phyloP scores from a whole-genome alignment of 2,888 invertebrate species.

The Andrena bicolor region DNA sequence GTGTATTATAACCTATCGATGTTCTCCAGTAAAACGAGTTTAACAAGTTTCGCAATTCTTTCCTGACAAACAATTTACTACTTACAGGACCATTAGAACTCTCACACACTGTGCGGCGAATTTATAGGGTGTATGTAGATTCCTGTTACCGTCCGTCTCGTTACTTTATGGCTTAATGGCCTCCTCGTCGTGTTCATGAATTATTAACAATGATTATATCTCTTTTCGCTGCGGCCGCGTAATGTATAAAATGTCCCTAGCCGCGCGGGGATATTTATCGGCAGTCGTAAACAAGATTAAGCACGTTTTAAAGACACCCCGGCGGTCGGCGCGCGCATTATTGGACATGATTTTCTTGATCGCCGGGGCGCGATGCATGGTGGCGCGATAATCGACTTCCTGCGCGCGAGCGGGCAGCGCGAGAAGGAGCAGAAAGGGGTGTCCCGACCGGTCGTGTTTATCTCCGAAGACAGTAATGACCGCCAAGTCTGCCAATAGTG shows the following conservation, averaged over 20 bases:
- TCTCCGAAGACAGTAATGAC: slow-evolving; percentile 56
- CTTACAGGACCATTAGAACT: too few relatives aligned
- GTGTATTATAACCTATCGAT: too few relatives aligned
- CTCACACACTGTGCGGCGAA: background rate
- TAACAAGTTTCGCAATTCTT: too few relatives aligned
- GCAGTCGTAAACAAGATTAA: slow-evolving; percentile 18
- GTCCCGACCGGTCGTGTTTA: slow-evolving; percentile 52
- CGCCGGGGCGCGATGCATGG: slow-evolving; percentile 40
- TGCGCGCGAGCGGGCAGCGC: slow-evolving; percentile 39
- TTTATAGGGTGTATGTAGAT: background rate
- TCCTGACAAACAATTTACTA: too few relatives aligned
- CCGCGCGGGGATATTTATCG: slow-evolving; percentile 8
- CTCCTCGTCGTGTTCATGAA: slow-evolving; percentile 1
- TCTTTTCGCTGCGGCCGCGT: background rate
- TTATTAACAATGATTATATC: background rate
- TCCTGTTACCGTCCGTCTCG: background rate
- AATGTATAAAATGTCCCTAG: background rate
- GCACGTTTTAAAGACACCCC: slow-evolving; percentile 32
- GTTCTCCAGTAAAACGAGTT: too few relatives aligned
- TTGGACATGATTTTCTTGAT: slow-evolving; percentile 63
- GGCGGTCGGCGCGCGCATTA: slow-evolving; percentile 44
- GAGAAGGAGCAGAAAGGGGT: slow-evolving; percentile 39
- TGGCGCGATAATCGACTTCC: slow-evolving; percentile 65
- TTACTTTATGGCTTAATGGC: background rate
- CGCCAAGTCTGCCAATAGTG: slow-evolving; percentile 37